A percentile compares a stretch with the other conserved stretches of the same genome.
phyloP scores from a whole-genome alignment of 2,797 vertebrate genomes.

The Gallinago stenura region DNA sequence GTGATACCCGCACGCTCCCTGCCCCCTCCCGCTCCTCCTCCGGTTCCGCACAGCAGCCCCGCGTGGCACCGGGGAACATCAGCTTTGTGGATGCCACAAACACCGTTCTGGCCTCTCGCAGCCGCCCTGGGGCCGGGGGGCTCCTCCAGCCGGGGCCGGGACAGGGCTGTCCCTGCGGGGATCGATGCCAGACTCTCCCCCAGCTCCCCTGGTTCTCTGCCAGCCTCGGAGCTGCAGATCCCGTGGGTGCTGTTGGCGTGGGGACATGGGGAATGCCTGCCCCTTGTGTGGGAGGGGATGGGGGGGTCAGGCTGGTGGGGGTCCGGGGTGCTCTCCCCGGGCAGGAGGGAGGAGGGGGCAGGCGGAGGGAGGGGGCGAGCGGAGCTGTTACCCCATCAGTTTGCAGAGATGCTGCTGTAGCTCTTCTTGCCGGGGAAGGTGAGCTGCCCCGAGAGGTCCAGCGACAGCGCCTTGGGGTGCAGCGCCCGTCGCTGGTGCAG shows the following conservation, averaged over 20 bases:
- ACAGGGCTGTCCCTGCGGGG: background rate
- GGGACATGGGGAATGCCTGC: rapidly evolving
- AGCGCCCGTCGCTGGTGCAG: conserved; percentile 82
- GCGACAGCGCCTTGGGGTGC: conserved; percentile 75
- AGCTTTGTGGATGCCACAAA: background rate
- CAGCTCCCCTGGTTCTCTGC: background rate
- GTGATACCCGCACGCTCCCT: background rate
- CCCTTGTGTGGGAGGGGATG: rapidly evolving
- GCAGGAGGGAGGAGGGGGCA: background rate
- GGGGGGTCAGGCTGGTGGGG: background rate
- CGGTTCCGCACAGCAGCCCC: rapidly evolving
- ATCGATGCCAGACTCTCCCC: background rate
- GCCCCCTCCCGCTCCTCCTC: background rate
- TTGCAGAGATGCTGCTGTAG: conserved; percentile 71
- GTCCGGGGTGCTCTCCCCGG: background rate
- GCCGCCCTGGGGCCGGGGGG: background rate
- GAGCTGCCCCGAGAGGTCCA: conserved; percentile 74
- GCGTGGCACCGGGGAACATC: rapidly evolving
- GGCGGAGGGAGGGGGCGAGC: background rate
- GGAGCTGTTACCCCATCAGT: conserved; percentile 50
- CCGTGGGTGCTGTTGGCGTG: rapidly evolving
- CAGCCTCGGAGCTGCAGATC: background rate
- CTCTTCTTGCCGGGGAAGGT: conserved; percentile 87
- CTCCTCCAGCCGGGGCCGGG: background rate
- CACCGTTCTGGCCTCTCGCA: rapidly evolving